Conservation (phyloP, 2,797 vertebrate species). For the Erithacus rubecula region DNA sequence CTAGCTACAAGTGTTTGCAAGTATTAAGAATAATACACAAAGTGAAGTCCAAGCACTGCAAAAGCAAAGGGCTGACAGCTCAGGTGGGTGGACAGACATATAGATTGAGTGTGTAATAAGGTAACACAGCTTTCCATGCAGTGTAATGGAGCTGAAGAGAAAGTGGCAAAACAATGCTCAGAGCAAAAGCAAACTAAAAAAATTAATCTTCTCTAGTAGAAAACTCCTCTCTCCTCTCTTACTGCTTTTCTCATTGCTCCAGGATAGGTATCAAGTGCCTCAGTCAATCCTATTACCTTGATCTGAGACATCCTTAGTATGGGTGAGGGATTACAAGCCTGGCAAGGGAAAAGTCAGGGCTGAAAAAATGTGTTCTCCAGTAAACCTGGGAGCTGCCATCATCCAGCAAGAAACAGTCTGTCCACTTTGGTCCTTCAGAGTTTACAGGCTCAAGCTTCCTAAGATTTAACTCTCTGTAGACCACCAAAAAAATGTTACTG, state of each 20-base stretch:
- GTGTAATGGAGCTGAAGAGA: not conserved
- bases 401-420: not conserved
- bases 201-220: not conserved
- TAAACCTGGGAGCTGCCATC: not conserved
- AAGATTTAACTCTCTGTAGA: not conserved
- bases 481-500: not conserved
- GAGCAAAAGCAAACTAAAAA: not conserved
- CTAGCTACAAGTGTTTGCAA: not conserved
- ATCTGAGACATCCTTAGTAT: not conserved
- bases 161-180: not conserved
- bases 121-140: not conserved
- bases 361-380: not conserved
- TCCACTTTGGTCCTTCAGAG: not conserved
- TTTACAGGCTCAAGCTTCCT: not conserved
- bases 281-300: not conserved
- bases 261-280: not conserved
- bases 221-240: not conserved
- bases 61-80: not conserved
- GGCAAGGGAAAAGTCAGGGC: not conserved
- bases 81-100: not conserved
- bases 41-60: not conserved
- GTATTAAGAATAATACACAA: conserved; percentile 28
- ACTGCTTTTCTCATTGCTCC: not conserved
- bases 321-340: not conserved
- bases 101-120: not conserved